Conservation (phyloP, 2,797 vertebrate species). For the Microchirus variegatus region DNA sequence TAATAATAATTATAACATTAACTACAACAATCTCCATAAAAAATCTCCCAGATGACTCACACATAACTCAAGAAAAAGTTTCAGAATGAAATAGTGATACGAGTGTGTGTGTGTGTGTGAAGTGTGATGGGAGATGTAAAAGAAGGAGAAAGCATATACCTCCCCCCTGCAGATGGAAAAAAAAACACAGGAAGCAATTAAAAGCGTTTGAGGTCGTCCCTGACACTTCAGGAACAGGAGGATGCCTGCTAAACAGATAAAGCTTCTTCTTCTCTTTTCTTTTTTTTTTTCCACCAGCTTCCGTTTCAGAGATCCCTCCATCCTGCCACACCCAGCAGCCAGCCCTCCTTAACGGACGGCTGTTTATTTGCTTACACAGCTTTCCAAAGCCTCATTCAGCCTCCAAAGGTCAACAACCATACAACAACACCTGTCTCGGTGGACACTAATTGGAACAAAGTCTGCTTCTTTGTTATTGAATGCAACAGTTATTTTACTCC, state of each 20-base stretch:
- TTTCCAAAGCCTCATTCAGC: conserved; percentile 72
- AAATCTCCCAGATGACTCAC: too few relatives aligned
- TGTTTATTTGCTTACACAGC: conserved; percentile 88
- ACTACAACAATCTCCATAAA: too few relatives aligned
- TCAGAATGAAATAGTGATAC: too few relatives aligned
- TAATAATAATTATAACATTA: too few relatives aligned
- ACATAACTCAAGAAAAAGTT: too few relatives aligned
- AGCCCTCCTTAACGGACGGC: conserved; percentile 73
- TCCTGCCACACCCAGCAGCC: conserved; percentile 62
- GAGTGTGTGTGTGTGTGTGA: too few relatives aligned
- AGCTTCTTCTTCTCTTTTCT: conserved; percentile 42
- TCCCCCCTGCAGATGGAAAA: conserved; percentile 83
- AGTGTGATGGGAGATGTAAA: not conserved
- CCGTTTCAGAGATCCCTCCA: conserved; percentile 69
- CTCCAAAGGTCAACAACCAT: conserved; percentile 76
- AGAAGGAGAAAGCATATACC: conserved; percentile 55
- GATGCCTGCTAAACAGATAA: conserved; percentile 88
- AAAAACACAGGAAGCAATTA: conserved; percentile 85
- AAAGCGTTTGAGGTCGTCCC: conserved; percentile 72
- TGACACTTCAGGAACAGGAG: conserved; percentile 67
- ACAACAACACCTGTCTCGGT: conserved; percentile 82
- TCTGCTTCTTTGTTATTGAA: conserved; percentile 68
- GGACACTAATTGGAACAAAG: conserved; percentile 76
- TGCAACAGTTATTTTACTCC: conserved; percentile 29
- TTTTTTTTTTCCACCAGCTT: conserved; percentile 49